Base-by-base conservation (phyloP, 2,888 invertebrate species). In the Pollenia griseotomentosa region DNA sequence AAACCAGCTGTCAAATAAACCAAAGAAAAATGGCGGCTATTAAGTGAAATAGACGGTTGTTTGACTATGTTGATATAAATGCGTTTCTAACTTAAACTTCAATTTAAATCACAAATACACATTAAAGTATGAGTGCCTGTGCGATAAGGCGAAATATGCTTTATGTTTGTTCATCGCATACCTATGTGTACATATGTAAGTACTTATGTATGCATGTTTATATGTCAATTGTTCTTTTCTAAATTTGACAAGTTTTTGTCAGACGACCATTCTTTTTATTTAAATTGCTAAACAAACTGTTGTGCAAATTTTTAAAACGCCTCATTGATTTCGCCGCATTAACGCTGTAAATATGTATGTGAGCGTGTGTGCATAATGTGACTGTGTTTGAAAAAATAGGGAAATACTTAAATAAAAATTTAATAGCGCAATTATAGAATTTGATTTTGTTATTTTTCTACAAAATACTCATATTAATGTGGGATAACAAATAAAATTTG, bases 1-100 rank as follows among this genome's bases (percentile, higher is more conserved):
- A 65, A 66, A 44, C 53, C 77, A 85, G 57, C 87, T 87, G 82
- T 85, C 85, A 87, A 80, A 80, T 80, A 85, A 87, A 80, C 42
- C 71, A 65, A 81, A 65, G 53, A 42, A 81, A 84, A 84, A 71
- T 70, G 83, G 66, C 74, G 68, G 40, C 70, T 74, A 68, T 74
- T 75, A 74, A 40, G 55, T 12, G 59, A 68, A 75, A 48, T 42
- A 63, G 65, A 51, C 19, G 61, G 14, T 48, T 61, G 61, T 66
- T 16, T 16, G 7, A 6, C 33, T 33, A 33, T 44, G 8, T 53
- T 42, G 10, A 42, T 48, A 63, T 5, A 42, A 73, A 74, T 74
- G 33, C 61, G 40, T 71, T 71, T 70, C 19, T 4, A 59, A 74
- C 33, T 59, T 59, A 46, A 73, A 51, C n/a, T 74, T 71, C 71